A percentile compares a stretch with the other conserved stretches of the same genome.
These are phyloP conservation scores for Apocrypta bakeri DNA, from an alignment of 1,140 invertebrate genomes.

Conservation along the genomic window DNA sequence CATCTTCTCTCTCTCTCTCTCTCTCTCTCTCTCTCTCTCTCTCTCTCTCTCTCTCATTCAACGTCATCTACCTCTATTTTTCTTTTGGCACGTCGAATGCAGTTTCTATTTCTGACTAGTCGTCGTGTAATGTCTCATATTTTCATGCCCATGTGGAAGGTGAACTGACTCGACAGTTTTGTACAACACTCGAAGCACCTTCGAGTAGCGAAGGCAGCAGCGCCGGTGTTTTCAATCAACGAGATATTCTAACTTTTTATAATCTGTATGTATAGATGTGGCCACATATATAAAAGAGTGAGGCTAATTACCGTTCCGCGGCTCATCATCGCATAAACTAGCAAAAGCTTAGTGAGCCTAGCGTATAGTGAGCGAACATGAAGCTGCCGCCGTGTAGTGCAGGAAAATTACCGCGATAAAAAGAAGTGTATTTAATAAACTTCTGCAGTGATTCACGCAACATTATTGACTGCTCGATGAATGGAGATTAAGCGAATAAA, in stretches of 20 bases:
- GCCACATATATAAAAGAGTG: constrained; percentile 4
- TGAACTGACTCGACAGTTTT: too few species aligned
- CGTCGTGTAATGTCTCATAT: constrained; percentile 37
- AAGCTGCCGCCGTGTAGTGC: not conserved
- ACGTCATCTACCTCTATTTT: not conserved
- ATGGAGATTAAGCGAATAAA: not conserved
- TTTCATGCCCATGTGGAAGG: constrained; percentile 36
- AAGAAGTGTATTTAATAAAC: not conserved
- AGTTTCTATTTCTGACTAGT: constrained; percentile 47
- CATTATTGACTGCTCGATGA: not conserved
- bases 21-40: too few species aligned
- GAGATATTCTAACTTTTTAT: not conserved
- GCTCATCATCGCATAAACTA: not conserved
- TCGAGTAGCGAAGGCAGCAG: not conserved
- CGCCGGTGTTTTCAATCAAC: not conserved
- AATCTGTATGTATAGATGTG: not conserved
- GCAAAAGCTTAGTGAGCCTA: too few species aligned
- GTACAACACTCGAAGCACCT: not conserved
- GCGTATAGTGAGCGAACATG: too few species aligned
- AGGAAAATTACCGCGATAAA: not conserved
- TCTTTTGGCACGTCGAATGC: constrained; percentile 19
- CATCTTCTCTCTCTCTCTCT: constrained; percentile 3
- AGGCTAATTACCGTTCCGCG: constrained; percentile 9
- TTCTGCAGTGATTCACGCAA: not conserved
- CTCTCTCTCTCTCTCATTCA: not conserved